These are phyloP conservation scores for Ochotona curzoniae DNA, from an alignment of 2,113 vertebrate genomes.

Conservation along the genomic window DNA sequence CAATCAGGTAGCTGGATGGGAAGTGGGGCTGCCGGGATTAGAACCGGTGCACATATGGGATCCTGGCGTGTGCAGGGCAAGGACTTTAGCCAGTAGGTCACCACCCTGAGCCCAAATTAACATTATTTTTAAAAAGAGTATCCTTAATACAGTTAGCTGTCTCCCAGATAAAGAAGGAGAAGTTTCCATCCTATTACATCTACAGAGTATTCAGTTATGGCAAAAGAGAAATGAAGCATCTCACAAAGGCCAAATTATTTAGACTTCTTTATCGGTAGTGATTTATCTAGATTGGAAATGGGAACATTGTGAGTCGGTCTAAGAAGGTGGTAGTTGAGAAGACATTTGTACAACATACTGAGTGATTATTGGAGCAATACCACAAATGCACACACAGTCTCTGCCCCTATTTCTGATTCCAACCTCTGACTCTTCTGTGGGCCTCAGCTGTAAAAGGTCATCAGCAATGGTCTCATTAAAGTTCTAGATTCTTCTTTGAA, in stretches of 20 bases:
- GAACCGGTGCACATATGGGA: too few species aligned
- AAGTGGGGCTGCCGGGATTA: too few species aligned
- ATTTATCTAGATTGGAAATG: not conserved
- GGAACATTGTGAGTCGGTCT: not conserved
- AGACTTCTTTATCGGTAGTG: not conserved
- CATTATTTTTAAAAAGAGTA: not conserved
- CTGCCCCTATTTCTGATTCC: not conserved
- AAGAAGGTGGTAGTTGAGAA: not conserved
- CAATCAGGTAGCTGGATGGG: too few species aligned
- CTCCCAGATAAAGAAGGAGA: not conserved
- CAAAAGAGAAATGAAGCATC: not conserved
- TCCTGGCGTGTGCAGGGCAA: too few species aligned
- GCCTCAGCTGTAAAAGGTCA: not conserved
- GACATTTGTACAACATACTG: not conserved
- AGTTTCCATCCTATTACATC: not conserved
- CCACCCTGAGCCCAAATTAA: too few species aligned
- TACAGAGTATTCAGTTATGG: not conserved
- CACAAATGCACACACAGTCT: not conserved
- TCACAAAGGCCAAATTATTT: not conserved
- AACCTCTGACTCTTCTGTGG: not conserved
- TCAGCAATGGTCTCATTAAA: not conserved
- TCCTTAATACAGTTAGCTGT: not conserved
- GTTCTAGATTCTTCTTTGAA: not conserved
- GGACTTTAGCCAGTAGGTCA: too few species aligned
- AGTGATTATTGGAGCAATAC: not conserved